Base-by-base conservation (phyloP, 2,797 vertebrate genomes). In the Falco biarmicus region DNA sequence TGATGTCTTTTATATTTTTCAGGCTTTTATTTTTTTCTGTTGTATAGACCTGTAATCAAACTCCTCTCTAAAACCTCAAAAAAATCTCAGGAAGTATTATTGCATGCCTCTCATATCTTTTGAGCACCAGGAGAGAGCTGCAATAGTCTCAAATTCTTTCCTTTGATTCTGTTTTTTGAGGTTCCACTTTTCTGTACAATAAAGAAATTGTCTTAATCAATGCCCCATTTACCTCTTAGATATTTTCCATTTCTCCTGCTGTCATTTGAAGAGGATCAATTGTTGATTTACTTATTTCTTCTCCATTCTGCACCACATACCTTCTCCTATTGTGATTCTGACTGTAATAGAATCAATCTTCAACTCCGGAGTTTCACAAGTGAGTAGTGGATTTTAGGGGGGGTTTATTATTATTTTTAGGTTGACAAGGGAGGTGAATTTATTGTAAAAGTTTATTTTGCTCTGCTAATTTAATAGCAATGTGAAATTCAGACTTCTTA, bases 141-240 rank as follows among this genome's bases (percentile, higher is more conserved):
- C 48, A 90, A 48, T 81, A 78, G 32, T 63, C 28, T 90, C 45
- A 80, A 13, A 32, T 78, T 53, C 10, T 69, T 86, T 69, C 12
- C 6, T 70, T 51, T 66, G 15, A 60, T 76, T 87, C 17, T 69
- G 5, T n/a, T 77, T 91, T 48, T 48, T 34, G 32, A 87, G 16
- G 6, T 1, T 84, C 12, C 14, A 25, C 7, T 93, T 69, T 86
- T 79, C 54, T 57, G 31, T 51, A 79, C 34, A 76, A 59, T 78
- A 84, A 65, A 71, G 31, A 71, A 74, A 83, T 69, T 84, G 47
- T 70, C 73, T 86, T 95, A 94, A 88, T 95, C 91, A 89, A 79
- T 74, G 51, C 2, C n/a, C 47, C 60, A 61, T 93, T 95, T 85
- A 61, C 48, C 13, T 79, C 54, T 70, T 82, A 45, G 37, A 32